Evolutionary conservation across 2,797 vertebrate genomes (phyloP).

Genomic region (Momotus momota): DNA sequence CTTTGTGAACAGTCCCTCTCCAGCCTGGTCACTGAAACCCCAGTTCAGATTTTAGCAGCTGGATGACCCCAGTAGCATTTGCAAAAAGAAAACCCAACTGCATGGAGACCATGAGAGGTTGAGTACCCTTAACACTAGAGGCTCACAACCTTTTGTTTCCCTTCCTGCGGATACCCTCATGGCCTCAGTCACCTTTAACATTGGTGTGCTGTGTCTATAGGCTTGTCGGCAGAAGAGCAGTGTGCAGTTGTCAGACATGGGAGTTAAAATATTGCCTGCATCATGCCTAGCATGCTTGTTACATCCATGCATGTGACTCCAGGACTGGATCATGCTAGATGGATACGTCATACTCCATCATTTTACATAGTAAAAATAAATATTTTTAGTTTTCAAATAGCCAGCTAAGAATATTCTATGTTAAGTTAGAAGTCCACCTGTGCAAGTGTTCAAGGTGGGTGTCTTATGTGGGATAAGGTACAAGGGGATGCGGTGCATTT

Average conservation of each 20-base stretch:
- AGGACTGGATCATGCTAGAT: background rate
- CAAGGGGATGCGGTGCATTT: background rate
- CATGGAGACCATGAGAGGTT: background rate
- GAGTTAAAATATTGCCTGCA: background rate
- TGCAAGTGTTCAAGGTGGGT: background rate
- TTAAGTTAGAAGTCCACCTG: background rate
- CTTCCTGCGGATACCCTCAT: background rate
- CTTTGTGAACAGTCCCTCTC: no score
- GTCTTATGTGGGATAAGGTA: background rate
- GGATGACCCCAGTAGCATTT: background rate
- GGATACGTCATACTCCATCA: background rate
- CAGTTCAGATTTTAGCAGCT: background rate
- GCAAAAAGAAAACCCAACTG: background rate
- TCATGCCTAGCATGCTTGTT: background rate
- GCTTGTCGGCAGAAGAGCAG: background rate
- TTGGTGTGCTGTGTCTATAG: background rate
- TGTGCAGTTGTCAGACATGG: rapidly evolving
- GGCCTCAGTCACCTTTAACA: background rate
- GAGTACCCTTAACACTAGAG: background rate
- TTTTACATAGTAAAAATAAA: background rate
- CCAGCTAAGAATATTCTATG: background rate
- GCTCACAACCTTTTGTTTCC: background rate
- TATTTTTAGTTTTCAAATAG: background rate
- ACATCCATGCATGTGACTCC: background rate
- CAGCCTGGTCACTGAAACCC: background rate